Base-by-base conservation (phyloP, 2,797 vertebrate genomes). In the Balearica regulorum region DNA sequence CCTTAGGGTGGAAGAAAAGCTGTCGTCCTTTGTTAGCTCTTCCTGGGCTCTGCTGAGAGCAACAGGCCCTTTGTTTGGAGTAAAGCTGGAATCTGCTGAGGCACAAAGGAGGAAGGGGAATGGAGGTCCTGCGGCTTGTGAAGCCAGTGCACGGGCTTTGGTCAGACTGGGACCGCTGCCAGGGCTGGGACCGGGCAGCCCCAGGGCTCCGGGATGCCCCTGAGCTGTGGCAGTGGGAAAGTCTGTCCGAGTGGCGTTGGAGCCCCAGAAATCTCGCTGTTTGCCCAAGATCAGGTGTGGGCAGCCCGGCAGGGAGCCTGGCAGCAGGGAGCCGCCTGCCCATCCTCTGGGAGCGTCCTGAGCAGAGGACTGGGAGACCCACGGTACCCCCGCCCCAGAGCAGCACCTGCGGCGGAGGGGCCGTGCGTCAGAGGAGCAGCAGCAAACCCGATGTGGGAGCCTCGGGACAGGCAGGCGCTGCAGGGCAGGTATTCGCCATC, bases 341-440 rank as follows among this genome's bases (percentile, higher is more conserved):
- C 37, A 25, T 44, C 18, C n/a, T 3, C 72, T 21, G 14, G 15
- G 26, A 55, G 31, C 4, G 1, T 20, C 60, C 46, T 61, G 46
- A 77, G 77, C 57, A 33, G 48, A 13, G 24, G 57, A 5, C 15
- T 41, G 55, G 54, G 53, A 61, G 19, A 25, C 31, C 2, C 6
- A 0, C 2, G 3, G 24, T 24, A 44, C 22, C 71, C 29, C 14
- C 0, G 0, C 11, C 57, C 26, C 39, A 19, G 60, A 21, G 39
- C 90, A 90, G 95, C 73, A 90, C 95, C 94, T 77, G 35, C 5
- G 97, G 97, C 97, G 96, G 97, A 19, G 49, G 22, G 10, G 29
- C 48, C 0, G 3, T 41, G 49, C 31, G 9, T 6, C 48, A 12
- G 39, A 6, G 57, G 77, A 53, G 35, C 21, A 33, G 29, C 79